Conservation (phyloP, 2,888 invertebrate species). For the Bursaphelenchus okinawaensis region DNA sequence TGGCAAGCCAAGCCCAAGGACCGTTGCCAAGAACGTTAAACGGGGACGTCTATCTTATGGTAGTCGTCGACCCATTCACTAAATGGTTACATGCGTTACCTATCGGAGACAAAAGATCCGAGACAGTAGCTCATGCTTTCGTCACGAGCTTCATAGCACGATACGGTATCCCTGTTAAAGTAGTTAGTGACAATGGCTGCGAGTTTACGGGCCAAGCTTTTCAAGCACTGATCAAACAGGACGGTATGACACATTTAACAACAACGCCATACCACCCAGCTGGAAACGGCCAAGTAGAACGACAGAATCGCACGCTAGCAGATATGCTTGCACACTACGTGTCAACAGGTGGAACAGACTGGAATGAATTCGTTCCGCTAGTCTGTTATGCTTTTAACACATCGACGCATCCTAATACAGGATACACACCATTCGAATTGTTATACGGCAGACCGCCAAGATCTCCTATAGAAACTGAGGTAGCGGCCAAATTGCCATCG, state of each 20-base stretch:
- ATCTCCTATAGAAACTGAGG: not conserved
- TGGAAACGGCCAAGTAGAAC: not conserved
- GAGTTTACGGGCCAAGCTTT: not conserved
- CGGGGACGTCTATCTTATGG: not conserved
- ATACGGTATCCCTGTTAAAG: not conserved
- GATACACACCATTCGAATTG: not conserved
- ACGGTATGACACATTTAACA: not conserved
- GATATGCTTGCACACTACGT: not conserved
- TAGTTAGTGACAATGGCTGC: not conserved
- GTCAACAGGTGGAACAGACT: not conserved
- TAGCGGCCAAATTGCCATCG: not conserved
- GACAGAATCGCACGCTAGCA: not conserved
- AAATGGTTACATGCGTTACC: not conserved
- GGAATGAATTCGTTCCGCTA: not conserved
- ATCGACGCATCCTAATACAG: not conserved
- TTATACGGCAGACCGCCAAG: not conserved
- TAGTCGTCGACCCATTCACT: not conserved
- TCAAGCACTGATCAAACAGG: not conserved
- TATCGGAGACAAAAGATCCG: not conserved
- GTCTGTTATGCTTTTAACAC: not conserved
- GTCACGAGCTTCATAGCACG: not conserved
- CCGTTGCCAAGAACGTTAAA: not conserved
- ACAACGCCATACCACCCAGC: not conserved
- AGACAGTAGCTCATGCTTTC: not conserved
- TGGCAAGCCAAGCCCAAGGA: no score